A percentile compares a stretch with the other conserved stretches of the same genome.
Evolutionary conservation across 2,797 vertebrate genomes (phyloP).

Genomic region (Rhinophrynus dorsalis): DNA sequence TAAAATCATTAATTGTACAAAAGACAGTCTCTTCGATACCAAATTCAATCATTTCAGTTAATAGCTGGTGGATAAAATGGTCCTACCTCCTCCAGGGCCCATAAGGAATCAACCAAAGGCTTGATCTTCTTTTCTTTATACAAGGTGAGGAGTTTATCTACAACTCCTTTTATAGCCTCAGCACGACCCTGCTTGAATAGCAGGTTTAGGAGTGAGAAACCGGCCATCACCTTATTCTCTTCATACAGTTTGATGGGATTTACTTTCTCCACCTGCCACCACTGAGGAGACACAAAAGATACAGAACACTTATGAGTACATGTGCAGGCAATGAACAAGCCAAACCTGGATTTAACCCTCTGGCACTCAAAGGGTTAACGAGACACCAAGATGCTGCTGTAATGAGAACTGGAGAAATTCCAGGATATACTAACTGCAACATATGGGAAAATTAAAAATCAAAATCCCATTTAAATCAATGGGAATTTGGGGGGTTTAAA

Average conservation of each 20-base stretch:
- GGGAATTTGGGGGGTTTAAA: no score
- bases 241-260: constrained; percentile 98
- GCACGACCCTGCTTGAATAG: constrained; percentile 93
- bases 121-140: constrained; percentile 92
- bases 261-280: constrained; percentile 99
- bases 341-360: no score
- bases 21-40: background rate
- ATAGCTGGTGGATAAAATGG: background rate
- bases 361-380: no score
- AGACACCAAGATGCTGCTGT: no score
- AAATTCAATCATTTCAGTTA: background rate
- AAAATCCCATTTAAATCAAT: no score
- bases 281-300: constrained; percentile 67
- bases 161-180: constrained; percentile 75
- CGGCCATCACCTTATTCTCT: constrained; percentile 97
- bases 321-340: no score
- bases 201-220: constrained; percentile 94
- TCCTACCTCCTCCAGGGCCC: constrained; percentile 97
- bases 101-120: constrained; percentile 93
- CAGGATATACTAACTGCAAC: no score
- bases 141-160: constrained; percentile 87
- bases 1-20: background rate
- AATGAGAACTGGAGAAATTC: no score
- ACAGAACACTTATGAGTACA: background rate
- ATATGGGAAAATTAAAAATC: no score